Evolutionary conservation across 2,113 vertebrate genomes (phyloP).

Genomic region (Tympanuchus pallidicinctus): DNA sequence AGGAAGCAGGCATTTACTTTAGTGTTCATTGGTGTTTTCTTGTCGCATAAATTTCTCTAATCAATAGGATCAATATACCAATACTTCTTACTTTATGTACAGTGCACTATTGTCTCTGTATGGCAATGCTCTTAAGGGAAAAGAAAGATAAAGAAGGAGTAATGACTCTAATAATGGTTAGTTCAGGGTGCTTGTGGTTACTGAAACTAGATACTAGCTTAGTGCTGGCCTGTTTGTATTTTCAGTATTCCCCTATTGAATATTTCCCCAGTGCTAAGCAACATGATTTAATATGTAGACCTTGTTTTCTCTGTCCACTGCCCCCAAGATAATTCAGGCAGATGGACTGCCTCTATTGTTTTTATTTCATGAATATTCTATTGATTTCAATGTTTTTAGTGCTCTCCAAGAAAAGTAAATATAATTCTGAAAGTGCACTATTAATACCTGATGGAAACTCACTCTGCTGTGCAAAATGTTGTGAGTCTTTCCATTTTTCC

Average conservation of each 20-base stretch:
- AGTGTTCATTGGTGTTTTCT: background rate
- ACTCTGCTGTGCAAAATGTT: background rate
- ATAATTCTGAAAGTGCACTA: conserved; percentile 1
- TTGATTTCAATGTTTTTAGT: background rate
- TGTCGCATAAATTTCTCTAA: background rate
- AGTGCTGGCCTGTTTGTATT: background rate
- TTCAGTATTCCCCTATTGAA: background rate
- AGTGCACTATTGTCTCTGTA: background rate
- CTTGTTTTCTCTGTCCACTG: background rate
- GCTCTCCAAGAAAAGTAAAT: background rate
- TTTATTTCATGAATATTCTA: background rate
- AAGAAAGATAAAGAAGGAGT: background rate
- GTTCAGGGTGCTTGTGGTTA: background rate
- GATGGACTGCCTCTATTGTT: background rate
- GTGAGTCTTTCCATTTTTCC: background rate
- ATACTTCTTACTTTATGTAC: background rate
- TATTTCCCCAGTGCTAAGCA: background rate
- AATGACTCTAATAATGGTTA: background rate
- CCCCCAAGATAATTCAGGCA: background rate
- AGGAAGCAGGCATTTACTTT: background rate
- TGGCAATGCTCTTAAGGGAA: background rate
- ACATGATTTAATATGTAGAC: background rate
- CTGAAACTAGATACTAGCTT: background rate
- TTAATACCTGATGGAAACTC: background rate
- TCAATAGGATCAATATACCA: background rate